phyloP scores from a whole-genome alignment of 2,113 vertebrate species.

The Platysteira castanea region DNA sequence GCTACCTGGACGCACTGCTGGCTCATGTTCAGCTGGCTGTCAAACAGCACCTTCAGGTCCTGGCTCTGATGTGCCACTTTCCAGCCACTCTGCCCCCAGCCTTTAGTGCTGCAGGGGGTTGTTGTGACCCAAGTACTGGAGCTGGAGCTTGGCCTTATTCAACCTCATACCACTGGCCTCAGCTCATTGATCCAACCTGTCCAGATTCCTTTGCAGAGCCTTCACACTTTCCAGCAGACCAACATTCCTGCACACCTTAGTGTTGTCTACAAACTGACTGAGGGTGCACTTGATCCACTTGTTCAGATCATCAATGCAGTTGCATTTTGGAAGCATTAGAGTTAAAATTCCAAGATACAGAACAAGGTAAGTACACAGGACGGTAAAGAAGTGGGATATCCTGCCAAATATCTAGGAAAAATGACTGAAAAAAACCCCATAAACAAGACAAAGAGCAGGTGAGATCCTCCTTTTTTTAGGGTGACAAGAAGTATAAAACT shows the following conservation, averaged over 20 bases:
- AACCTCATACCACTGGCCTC: rapidly evolving
- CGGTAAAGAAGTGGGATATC: background rate
- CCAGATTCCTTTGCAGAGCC: background rate
- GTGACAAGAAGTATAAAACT: background rate
- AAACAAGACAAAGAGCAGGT: background rate
- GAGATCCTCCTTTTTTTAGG: background rate
- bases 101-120: background rate
- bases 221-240: background rate
- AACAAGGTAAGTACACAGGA: background rate
- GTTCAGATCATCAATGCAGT: background rate
- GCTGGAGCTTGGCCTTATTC: too few species aligned
- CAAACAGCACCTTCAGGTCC: background rate
- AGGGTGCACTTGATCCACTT: background rate
- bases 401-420: background rate
- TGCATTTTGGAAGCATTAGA: background rate
- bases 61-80: background rate
- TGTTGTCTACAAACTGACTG: background rate
- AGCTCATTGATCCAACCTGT: background rate
- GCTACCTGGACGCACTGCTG: background rate
- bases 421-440: background rate
- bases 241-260: too few species aligned
- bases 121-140: background rate
- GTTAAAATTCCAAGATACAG: background rate
- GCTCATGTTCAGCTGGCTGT: background rate
- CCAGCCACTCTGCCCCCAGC: background rate